phyloP scores from a whole-genome alignment of 1,140 invertebrate species.

The Brachionus asplanchnoidis region DNA sequence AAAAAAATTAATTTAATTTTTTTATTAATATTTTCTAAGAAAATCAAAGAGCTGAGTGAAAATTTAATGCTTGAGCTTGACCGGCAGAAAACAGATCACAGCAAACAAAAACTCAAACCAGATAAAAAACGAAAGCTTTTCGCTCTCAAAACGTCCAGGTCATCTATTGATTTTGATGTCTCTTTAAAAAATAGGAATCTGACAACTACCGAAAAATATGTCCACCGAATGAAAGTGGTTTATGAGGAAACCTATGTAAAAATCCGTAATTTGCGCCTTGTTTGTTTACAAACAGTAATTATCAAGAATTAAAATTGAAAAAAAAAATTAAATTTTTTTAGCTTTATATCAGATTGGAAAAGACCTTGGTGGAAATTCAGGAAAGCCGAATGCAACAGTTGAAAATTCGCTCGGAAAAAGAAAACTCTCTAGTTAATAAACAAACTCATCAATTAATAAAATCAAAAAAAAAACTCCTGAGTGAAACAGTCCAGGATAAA shows the following conservation, averaged over 20 bases:
- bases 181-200: background rate
- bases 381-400: conserved; percentile 27
- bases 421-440: conserved; percentile 6
- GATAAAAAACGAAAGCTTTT: conserved; percentile 21
- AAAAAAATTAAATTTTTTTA: background rate
- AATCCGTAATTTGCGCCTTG: background rate
- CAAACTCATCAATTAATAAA: conserved; percentile 27
- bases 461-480: conserved; percentile 1
- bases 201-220: conserved; percentile 17
- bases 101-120: background rate
- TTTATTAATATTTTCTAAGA: background rate
- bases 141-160: background rate
- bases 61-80: background rate
- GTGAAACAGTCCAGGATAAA: background rate
- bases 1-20: background rate
- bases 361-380: background rate
- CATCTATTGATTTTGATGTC: conserved; percentile 1
- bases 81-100: background rate
- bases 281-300: background rate
- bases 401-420: conserved; percentile 25
- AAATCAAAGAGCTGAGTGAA: conserved; percentile 18
- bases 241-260: background rate
- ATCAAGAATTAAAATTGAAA: background rate
- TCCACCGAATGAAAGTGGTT: background rate
- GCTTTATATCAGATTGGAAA: background rate